Base-by-base conservation (phyloP, 2,797 vertebrate genomes). In the Channa striata region DNA sequence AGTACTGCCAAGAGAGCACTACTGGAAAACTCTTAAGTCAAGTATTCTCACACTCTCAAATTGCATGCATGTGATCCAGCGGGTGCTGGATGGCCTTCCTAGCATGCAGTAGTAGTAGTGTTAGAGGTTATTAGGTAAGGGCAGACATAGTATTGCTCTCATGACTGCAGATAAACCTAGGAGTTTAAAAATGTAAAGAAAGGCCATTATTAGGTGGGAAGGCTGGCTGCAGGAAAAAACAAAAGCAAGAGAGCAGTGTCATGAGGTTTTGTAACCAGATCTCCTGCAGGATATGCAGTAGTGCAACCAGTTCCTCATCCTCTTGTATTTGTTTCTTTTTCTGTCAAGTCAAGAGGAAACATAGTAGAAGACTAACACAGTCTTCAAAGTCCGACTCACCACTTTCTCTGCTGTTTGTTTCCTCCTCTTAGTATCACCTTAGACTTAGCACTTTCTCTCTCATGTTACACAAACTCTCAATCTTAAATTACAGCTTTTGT, bases 401-500 rank as follows among this genome's bases (percentile, higher is more conserved):
- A 77, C 81, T 80, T 84, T 81, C 81, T 54, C 82, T 43, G 33
- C 40, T 56, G 57, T 53, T 68, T 44, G 51, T 63, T 54, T 44
- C 42, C 17, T 4, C 63, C 57, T 48, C 48, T 43, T 47, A 54
- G 63, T 77, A 72, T 85, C 83, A 72, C 65, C 70, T 81, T 85
- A 83, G 74, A 39, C 56, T 67, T 16, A 46, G 43, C 67, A 77
- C 86, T 59, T 76, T 78, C 67, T 67, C 56, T 49, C 82, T 84
- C 63, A 8, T 50, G 83, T 89, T 86, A 83, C 77, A 66, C 80
- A 81, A 76, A 68, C 61, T 61, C 64, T 11, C 39, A 74, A 57
- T 69, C 78, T 89, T 71, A 69, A 64, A 78, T 91, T 86, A 84
- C 83, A 81, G 47, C 67, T 75, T 46, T 72, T 81, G 75, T 85